Evolutionary conservation across 2,113 vertebrate genomes (phyloP), one percentile per base, ranked within the genome.

Genomic region (Amazona vittata): DNA sequence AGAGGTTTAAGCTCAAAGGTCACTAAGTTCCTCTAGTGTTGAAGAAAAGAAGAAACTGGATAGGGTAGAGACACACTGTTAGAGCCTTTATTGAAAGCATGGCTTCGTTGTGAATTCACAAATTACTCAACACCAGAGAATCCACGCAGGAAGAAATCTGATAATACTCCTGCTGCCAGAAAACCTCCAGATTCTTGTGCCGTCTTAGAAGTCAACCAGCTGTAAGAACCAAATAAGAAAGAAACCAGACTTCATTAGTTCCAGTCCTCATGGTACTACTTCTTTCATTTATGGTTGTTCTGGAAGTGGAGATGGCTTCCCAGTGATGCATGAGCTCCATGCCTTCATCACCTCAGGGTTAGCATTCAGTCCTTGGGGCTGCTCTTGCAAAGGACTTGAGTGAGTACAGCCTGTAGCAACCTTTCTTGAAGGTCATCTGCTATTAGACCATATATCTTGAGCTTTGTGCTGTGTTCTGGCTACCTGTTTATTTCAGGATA

Each of bases 401-500:
- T 1, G 0, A 92, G 52, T 39, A 60, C 69, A 92, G 89, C 91
- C 86, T 39, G 33, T 44, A 89, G 90, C 94, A 93, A 73, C 94
- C 89, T 81, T 84, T 65, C 73, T 84, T 93, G 92, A 95, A 96
- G 96, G 90, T 96, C 92, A 93, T 49, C 62, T 75, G 11, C 86
- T 94, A 82, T 93, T 94, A 94, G 89, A 70, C 91, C 92, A 91
- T 95, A 93, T 95, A 95, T 96, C 94, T 91, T 60, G 44, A 79
- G 77, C 89, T 91, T 52, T 93, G 89, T 73, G 47, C 77, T 92
- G 41, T 73, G 52, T 76, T 79, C 91, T 89, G 83, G 89, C 80
- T 93, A 93, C 91, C 86, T 96, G 91, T 96, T 95, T 94, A 96
- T 97, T 95, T 97, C 96, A 94, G 80, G 93, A 73, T 95, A 86